Conservation (phyloP, 1,140 invertebrate genomes). For the Drosophila lacteicornis region DNA sequence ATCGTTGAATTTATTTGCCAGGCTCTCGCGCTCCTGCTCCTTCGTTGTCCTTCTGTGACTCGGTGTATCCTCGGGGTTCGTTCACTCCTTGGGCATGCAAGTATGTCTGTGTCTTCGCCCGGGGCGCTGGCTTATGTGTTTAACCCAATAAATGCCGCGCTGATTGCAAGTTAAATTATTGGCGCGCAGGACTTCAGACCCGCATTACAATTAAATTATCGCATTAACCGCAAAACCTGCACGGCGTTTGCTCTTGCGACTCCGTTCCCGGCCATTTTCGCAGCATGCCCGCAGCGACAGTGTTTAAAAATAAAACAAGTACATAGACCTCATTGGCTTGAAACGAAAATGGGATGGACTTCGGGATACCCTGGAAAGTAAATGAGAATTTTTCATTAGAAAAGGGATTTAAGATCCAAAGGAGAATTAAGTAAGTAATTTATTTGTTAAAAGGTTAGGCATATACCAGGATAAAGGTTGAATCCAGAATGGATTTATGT, state of each 20-base stretch:
- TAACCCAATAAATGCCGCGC: slow-evolving; percentile 80
- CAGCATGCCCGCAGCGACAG: slow-evolving; percentile 47
- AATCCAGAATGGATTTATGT: no score
- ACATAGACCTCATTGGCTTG: slow-evolving; percentile 2
- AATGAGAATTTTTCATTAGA: no score
- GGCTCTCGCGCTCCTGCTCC: slow-evolving; percentile 1
- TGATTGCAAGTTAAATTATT: slow-evolving; percentile 83
- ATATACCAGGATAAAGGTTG: no score
- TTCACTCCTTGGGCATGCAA: slow-evolving; percentile 67
- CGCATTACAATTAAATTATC: slow-evolving; percentile 83
- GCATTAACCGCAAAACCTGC: slow-evolving; percentile 78
- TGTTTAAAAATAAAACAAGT: slow-evolving; percentile 29
- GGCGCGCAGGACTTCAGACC: slow-evolving; percentile 65
- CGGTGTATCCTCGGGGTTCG: slow-evolving; percentile 61
- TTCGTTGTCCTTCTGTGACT: slow-evolving; percentile 18
- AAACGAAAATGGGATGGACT: no score
- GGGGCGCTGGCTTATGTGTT: slow-evolving; percentile 58
- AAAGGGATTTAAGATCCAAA: no score
- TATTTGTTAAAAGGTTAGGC: no score
- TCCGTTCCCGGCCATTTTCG: slow-evolving; percentile 20
- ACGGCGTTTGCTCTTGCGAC: slow-evolving; percentile 16
- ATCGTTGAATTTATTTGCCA: slow-evolving; percentile 72
- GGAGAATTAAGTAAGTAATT: no score
- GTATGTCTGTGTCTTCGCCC: slow-evolving; percentile 42
- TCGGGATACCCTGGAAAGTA: background rate